Evolutionary conservation across 1,140 invertebrate species (phyloP), one percentile per base, ranked within the genome.

Genomic region (Wiebesia pumilae): DNA sequence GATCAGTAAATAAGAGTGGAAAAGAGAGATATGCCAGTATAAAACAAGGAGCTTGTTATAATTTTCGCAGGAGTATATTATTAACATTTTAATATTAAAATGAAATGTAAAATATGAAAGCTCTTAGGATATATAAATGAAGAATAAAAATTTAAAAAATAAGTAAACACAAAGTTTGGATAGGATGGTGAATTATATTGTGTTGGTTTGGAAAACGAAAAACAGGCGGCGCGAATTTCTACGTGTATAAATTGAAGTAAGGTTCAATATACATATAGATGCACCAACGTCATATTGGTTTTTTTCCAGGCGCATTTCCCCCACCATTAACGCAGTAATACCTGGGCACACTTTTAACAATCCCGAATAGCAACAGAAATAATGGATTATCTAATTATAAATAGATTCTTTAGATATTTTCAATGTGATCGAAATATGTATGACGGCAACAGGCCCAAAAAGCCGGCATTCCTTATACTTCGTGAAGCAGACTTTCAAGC

Each of bases 391-490:
- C 88, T 89, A 69, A n/a, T 90, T 92, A 91, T 91, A 91, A 90
- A 91, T 91, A 91, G 90, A 91, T 90, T 40, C 81, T 80, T 87
- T 83, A 87, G 43, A 87, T 87, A 83, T 80, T 87, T 90, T 81
- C 92, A 88, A 88, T 65, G 91, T 92, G 92, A 91, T 90, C 92
- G 90, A 90, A 91, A 90, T 88, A 69, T 89, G 88, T 89, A 90
- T 89, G 88, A 89, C 88, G 89, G 6, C 14, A 51, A 54, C n/a
- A 81, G 79, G 77, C 40, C 47, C 77, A n/a, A 35, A 54, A 33
- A 38, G 19, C 30, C 40, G 77, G 2, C 3, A 33, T 54, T 58
- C 30, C 35, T 27, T 19, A 16, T 16, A 27, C 24, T 54, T 33
- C 12, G 16, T 33, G 6, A n/a, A 33, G 10, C 38, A 43, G 0